Percentiles rank a stretch among this genome's conserved stretches.
phyloP scores from a whole-genome alignment of 2,888 invertebrate genomes.

The Leucophenga maculata region DNA sequence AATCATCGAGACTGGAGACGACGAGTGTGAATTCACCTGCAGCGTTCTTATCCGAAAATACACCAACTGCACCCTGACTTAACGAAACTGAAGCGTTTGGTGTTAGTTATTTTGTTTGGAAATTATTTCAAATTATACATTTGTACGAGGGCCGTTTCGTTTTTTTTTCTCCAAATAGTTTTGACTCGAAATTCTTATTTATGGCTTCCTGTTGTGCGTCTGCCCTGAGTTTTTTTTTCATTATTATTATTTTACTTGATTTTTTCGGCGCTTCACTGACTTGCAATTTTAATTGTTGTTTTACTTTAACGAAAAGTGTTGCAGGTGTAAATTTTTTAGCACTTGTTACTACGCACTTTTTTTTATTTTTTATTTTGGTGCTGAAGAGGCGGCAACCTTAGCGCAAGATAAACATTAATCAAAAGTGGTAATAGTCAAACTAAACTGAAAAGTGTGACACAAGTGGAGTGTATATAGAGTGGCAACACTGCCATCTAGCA shows the following conservation, averaged over 20 bases:
- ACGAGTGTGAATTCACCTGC: constrained; percentile 53
- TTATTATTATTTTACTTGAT: not conserved
- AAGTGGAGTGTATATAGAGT: too few relatives aligned
- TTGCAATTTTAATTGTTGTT: constrained; percentile 48
- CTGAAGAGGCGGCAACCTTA: not conserved
- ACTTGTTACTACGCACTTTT: constrained; percentile 40
- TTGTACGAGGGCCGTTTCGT: constrained; percentile 24
- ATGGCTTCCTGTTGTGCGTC: constrained; percentile 55
- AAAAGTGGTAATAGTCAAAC: not conserved
- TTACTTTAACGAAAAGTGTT: constrained; percentile 40
- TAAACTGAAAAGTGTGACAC: too few relatives aligned
- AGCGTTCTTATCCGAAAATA: constrained; percentile 30
- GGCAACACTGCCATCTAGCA: too few relatives aligned
- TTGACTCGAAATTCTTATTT: constrained; percentile 56
- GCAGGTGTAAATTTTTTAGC: constrained; percentile 63
- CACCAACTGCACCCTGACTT: not conserved
- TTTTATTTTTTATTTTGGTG: too few relatives aligned
- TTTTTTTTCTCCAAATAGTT: constrained; percentile 42
- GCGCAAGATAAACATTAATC: not conserved
- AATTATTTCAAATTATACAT: constrained; percentile 60
- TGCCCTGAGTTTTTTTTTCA: not conserved
- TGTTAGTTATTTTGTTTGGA: constrained; percentile 47
- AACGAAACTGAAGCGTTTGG: not conserved
- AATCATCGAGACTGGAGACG: constrained; percentile 45
- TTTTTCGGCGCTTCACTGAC: constrained; percentile 42